These are phyloP conservation scores for Drosophila putrida DNA, from an alignment of 2,888 invertebrate species.

Conservation along the genomic window DNA sequence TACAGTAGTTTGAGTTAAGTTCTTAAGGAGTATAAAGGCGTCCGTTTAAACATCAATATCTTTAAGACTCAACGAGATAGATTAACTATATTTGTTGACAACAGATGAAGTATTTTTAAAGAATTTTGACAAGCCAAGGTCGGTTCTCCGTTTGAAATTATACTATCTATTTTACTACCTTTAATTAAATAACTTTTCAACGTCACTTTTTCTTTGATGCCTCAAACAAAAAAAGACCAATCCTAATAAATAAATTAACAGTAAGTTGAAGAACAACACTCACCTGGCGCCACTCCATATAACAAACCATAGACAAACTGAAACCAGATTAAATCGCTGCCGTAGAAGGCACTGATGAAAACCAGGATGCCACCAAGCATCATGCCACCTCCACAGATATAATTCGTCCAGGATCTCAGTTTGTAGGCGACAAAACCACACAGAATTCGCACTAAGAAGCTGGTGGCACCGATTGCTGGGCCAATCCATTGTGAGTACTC, in stretches of 20 bases:
- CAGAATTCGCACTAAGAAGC: constrained; percentile 86
- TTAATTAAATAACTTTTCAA: too few species aligned
- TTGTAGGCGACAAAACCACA: constrained; percentile 78
- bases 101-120: too few species aligned
- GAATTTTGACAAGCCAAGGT: too few species aligned
- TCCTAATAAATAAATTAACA: not conserved
- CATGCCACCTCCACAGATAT: constrained; percentile 76
- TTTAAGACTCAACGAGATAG: too few species aligned
- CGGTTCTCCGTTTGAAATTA: too few species aligned
- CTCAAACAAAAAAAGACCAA: too few species aligned
- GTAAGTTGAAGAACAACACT: not conserved
- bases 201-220: too few species aligned
- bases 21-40: too few species aligned
- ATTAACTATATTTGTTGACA: too few species aligned
- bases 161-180: too few species aligned
- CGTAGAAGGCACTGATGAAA: constrained; percentile 89
- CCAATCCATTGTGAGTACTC: constrained; percentile 53
- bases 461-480: constrained; percentile 89
- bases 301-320: constrained; percentile 74
- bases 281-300: constrained; percentile 81
- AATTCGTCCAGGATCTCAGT: constrained; percentile 59
- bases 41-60: too few species aligned
- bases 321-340: constrained; percentile 72
- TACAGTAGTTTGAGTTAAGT: too few species aligned
- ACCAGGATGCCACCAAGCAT: constrained; percentile 86